Base-by-base conservation (phyloP, 2,888 invertebrate genomes). In the Platycheirus albimanus region DNA sequence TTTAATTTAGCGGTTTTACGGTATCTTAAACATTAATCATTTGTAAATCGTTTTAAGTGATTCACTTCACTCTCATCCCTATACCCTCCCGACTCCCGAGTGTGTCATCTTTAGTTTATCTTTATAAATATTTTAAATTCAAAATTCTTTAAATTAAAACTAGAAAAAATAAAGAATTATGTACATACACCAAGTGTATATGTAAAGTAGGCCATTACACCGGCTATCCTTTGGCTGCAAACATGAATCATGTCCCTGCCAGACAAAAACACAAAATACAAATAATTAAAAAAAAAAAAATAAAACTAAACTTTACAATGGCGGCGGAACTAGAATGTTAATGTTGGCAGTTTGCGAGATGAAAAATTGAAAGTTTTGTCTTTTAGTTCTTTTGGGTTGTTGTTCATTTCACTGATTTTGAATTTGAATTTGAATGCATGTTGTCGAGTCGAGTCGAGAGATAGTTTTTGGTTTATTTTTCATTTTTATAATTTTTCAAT, bases 281-380 rank as follows among this genome's bases (percentile, higher is more conserved):
- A n/a, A n/a, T n/a, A 83, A 76, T 58, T 63, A 63, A 49, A 33
- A 54, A 56, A 41, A 45, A 67, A 52, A 83, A 56, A 56, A 83
- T 54, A 61, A 83, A 63, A 33, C 41, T 66, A 45, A 45, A 61
- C 41, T 58, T 47, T 36, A 78, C 71, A 71, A 71, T 66, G 63
- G 58, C 72, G 49, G 78, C 78, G 83, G 83, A 83, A 83, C 83
- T 78, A 83, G 64, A 78, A 83, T 83, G 83, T 64, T 83, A 78
- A 83, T 83, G 83, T 64, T 83, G 83, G 78, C 78, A 72, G 71
- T 77, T 78, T 63, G 54, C 67, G 51, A 78, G 43, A 78, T 78
- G 83, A 83, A 83, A 83, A 78, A 83, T 83, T 83, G 71, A 83
- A 78, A 83, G 83, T 83, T 83, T 74, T 83, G 83, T 74, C 83